A percentile compares a stretch with the other conserved stretches of the same genome.
These are phyloP conservation scores for Patiria pectinifera DNA, from an alignment of 53 echinoderm and acorn worm genomes.

Conservation along the genomic window DNA sequence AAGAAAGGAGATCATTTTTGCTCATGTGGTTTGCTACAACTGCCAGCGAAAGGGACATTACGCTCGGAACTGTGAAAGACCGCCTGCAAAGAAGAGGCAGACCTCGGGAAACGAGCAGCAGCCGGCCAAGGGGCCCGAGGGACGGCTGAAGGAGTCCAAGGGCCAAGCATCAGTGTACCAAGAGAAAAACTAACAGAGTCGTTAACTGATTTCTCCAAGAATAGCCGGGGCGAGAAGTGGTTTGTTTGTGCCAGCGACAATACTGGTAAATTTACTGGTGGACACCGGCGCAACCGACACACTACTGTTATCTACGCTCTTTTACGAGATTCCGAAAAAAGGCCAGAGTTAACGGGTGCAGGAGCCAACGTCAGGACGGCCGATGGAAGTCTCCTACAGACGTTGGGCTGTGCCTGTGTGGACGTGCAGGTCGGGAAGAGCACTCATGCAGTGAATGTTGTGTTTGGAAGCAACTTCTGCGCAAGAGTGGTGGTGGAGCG, in stretches of 20 bases:
- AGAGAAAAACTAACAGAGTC: background rate
- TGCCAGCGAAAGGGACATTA: too few species aligned
- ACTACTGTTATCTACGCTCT: background rate
- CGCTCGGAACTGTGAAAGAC: too few species aligned
- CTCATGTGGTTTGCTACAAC: too few species aligned
- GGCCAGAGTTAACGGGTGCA: too few species aligned
- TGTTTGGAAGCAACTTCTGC: background rate
- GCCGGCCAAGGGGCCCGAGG: too few species aligned
- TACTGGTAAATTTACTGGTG: background rate
- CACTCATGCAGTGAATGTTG: too few species aligned
- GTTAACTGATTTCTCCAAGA: background rate
- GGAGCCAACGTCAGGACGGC: too few species aligned
- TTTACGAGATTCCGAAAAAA: background rate
- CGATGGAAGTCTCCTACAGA: conserved; percentile 1
- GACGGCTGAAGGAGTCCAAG: too few species aligned
- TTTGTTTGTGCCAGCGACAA: background rate
- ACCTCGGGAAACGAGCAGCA: background rate
- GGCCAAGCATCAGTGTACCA: background rate
- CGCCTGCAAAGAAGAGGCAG: too few species aligned
- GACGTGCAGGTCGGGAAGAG: too few species aligned
- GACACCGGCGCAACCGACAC: conserved; percentile 32
- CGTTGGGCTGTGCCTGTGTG: too few species aligned
- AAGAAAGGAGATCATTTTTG: too few species aligned
- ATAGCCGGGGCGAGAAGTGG: background rate
- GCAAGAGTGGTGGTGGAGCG: conserved; percentile 15